Conservation (phyloP, 2,113 vertebrate genomes). For the Melanotaenia duboulayi region DNA sequence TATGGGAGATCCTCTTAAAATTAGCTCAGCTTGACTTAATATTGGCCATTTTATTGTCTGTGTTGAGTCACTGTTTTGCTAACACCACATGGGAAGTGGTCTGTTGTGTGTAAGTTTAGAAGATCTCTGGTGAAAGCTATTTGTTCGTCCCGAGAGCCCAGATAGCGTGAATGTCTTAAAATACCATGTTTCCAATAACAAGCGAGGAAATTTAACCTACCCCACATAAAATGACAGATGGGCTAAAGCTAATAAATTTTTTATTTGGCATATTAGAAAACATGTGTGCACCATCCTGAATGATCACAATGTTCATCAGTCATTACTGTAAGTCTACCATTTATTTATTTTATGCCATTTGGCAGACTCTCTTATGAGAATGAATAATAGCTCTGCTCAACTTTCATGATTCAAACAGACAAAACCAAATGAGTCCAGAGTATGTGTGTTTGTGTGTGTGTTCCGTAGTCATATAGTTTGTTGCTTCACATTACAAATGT, state of each 20-base stretch:
- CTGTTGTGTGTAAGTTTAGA: slow-evolving; percentile 30
- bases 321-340: slow-evolving; percentile 5
- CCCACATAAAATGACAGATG: slow-evolving; percentile 49
- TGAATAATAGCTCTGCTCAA: slow-evolving; percentile 7
- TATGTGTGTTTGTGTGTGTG: too few relatives aligned
- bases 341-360: slow-evolving; percentile 29
- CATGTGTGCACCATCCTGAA: slow-evolving; percentile 32
- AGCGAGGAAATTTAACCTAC: slow-evolving; percentile 26
- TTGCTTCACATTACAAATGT: too few relatives aligned
- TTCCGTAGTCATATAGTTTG: too few relatives aligned
- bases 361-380: neutral
- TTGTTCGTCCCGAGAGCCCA: slow-evolving; percentile 37
- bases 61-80: slow-evolving; percentile 23
- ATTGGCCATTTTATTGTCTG: slow-evolving; percentile 9
- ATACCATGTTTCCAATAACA: slow-evolving; percentile 26
- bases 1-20: slow-evolving; percentile 33
- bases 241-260: slow-evolving; percentile 35
- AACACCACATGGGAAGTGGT: slow-evolving; percentile 33
- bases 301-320: slow-evolving; percentile 23
- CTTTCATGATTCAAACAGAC: slow-evolving; percentile 8
- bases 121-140: slow-evolving; percentile 20
- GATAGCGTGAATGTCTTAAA: slow-evolving; percentile 30
- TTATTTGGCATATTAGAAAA: slow-evolving; percentile 42
- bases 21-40: slow-evolving; percentile 21
- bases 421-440: slow-evolving; percentile 3